Percentiles rank a stretch among this genome's conserved stretches.
These are phyloP conservation scores for Yasuhikotakia modesta DNA, from an alignment of 2,797 vertebrate species.

Conservation along the genomic window DNA sequence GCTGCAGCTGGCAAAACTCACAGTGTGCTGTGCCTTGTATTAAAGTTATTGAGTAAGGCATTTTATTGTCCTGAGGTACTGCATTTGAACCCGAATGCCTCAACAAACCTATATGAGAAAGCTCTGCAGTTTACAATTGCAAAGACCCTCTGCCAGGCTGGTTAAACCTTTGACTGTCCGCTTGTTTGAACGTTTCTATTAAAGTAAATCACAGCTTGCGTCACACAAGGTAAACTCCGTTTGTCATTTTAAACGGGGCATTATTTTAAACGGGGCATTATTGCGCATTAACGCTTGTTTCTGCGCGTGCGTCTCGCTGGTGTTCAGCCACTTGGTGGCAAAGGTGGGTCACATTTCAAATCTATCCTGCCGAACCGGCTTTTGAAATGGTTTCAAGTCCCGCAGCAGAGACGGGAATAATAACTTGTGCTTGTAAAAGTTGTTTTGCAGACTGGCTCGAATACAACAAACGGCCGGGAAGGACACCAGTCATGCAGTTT, in stretches of 20 bases:
- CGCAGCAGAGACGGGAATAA: neutral
- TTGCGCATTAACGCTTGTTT: conserved; percentile 7
- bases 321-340: conserved; percentile 51
- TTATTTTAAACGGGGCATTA: conserved; percentile 5
- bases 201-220: conserved; percentile 25
- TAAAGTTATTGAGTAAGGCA: conserved; percentile 29
- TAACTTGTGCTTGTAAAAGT: conserved; percentile 36
- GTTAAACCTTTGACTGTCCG: conserved; percentile 31
- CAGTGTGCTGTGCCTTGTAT: neutral
- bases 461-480: neutral
- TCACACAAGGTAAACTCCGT: neutral
- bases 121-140: conserved; percentile 13
- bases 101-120: conserved; percentile 26
- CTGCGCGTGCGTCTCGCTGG: conserved; percentile 20
- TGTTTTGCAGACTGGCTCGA: conserved; percentile 63
- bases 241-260: conserved; percentile 1
- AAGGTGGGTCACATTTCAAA: conserved; percentile 47
- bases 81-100: conserved; percentile 23
- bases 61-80: conserved; percentile 33
- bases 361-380: neutral
- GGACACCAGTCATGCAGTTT: neutral
- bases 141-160: neutral
- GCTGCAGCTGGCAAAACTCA: conserved; percentile 29
- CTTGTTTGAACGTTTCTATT: conserved; percentile 6
- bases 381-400: conserved; percentile 1